Evolutionary conservation across 2,888 invertebrate species (phyloP).

Genomic region (Ptilodon capucinus): DNA sequence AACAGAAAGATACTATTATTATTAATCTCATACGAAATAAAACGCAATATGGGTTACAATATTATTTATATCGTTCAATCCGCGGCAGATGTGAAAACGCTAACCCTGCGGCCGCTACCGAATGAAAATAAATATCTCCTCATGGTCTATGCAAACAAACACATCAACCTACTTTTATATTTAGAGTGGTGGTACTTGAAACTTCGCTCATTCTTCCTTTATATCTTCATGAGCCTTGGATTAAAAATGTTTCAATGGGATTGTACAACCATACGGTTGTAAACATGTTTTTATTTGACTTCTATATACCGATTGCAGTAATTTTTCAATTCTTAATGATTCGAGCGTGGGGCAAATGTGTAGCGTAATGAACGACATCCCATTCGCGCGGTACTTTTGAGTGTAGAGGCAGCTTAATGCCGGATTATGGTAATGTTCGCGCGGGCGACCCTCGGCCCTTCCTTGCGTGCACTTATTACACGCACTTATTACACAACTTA

Average conservation of each 20-base stretch:
- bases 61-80: conserved; percentile 34
- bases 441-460: conserved; percentile 18
- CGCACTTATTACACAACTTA: not conserved
- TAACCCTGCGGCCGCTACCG: conserved; percentile 47
- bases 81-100: conserved; percentile 46
- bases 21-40: conserved; percentile 28
- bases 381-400: conserved; percentile 48
- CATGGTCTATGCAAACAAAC: conserved; percentile 60
- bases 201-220: conserved; percentile 43
- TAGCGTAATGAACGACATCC: conserved; percentile 47
- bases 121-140: conserved; percentile 72
- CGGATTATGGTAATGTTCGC: conserved; percentile 54
- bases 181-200: conserved; percentile 50
- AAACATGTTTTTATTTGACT: not conserved
- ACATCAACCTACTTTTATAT: conserved; percentile 63
- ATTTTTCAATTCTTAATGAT: not conserved
- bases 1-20: not conserved
- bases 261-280: not conserved
- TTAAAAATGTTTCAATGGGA: conserved; percentile 16
- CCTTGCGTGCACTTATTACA: not conserved
- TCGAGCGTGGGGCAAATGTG: not conserved
- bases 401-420: conserved; percentile 39
- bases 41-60: conserved; percentile 34
- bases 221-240: conserved; percentile 19
- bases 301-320: not conserved